Evolutionary conservation across 2,888 invertebrate species (phyloP).

Genomic region (Sceliomorpha sp.): DNA sequence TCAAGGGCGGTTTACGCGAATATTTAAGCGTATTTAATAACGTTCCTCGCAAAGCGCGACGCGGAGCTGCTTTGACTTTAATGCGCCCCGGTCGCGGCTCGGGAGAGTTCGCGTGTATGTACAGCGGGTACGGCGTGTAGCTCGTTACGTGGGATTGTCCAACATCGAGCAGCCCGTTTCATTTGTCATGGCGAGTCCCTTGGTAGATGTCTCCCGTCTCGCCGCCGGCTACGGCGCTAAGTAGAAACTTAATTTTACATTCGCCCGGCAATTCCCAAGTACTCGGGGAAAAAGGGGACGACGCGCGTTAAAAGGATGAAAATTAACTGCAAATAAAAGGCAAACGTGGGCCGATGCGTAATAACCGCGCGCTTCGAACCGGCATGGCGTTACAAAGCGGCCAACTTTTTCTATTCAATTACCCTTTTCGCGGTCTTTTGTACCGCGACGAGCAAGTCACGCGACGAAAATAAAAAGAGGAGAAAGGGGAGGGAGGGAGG

Average conservation of each 20-base stretch:
- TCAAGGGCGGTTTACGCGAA: background rate
- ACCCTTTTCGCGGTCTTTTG: conserved; percentile 37
- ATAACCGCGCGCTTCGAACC: conserved; percentile 32
- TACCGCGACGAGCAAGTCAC: conserved; percentile 20
- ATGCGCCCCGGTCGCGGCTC: conserved; percentile 16
- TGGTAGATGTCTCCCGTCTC: conserved; percentile 54
- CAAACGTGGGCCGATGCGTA: conserved; percentile 47
- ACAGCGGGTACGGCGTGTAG: conserved; percentile 34
- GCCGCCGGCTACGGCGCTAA: conserved; percentile 39
- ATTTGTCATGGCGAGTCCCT: conserved; percentile 62
- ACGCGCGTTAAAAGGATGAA: conserved; percentile 45
- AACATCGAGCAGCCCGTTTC: conserved; percentile 54
- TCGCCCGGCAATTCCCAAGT: conserved; percentile 46
- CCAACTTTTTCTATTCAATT: conserved; percentile 50
- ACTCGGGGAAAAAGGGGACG: conserved; percentile 18
- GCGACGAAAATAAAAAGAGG: too few species aligned
- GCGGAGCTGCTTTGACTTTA: conserved; percentile 14
- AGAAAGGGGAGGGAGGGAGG: too few species aligned
- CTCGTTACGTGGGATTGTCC: conserved; percentile 56
- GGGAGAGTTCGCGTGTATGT: conserved; percentile 20
- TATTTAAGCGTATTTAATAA: conserved; percentile 7
- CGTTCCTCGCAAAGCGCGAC: conserved; percentile 8
- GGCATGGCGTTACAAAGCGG: conserved; percentile 24
- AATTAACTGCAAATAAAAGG: conserved; percentile 34
- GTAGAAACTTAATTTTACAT: conserved; percentile 59